Evolutionary conservation across 2,888 invertebrate genomes (phyloP), one percentile per base, ranked within the genome.

Genomic region (Autographa pulchrina): DNA sequence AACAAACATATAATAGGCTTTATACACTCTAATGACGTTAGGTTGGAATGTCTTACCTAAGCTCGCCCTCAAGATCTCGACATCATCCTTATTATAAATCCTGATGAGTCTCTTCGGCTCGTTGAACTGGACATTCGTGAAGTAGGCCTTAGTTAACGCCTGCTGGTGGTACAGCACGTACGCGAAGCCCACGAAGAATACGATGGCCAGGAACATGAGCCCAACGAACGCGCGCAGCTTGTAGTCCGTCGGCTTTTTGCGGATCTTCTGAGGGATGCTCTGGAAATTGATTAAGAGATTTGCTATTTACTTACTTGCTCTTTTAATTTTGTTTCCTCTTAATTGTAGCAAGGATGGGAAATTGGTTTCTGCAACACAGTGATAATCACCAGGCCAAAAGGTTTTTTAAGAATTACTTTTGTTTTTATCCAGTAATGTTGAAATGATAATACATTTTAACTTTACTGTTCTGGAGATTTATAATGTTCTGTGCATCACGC

Each of bases 101-200:
- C 97, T 96, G 83, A 98, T 96, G 20, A 97, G 92, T 70, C 98
- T 95, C 87, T 98, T 97, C 32, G 97, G 97, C 80, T 98, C 97
- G 86, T 97, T 98, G 93, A 98, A 98, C 91, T 98, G 97, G 66
- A 98, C 97, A 86, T 97, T 97, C 62, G 98, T 97, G 89, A 98
- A 98, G 92, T 98, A 98, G 0, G 98, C 97, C 86, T 97, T 97
- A 74, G 98, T 98, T 35, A 98, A 93, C 0, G 98, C 97, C 89
- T 98, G 97, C 86, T 97, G 98, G 76, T 98, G 97, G 90, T 98
- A 98, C 72, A 98, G 96, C 1, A 98, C 97, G 86, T 98, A 98
- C 0, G 98, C 98, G 86, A 98, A 97, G 0, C 97, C 97, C 25
- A 98, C 97, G 89, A 98, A 96, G 90, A 98, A 98, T 0, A 98